A percentile compares a stretch with the other conserved stretches of the same genome.
Conservation (phyloP, 2,113 vertebrate genomes). For the Otis tarda region DNA sequence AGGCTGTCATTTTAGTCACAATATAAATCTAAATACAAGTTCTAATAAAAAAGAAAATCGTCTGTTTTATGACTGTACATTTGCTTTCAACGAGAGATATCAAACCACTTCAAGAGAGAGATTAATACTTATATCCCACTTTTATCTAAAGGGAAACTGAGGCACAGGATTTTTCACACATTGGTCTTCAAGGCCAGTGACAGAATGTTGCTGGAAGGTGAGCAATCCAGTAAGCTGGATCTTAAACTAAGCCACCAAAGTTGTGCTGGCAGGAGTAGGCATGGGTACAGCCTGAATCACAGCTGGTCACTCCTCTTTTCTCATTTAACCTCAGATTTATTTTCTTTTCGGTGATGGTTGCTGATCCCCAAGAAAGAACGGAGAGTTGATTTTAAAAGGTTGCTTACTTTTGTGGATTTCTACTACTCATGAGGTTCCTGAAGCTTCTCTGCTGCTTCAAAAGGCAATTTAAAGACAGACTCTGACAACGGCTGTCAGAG, state of each 20-base stretch:
- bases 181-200: fast-evolving
- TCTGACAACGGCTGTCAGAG: background rate
- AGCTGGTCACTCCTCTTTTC: background rate
- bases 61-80: background rate
- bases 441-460: background rate
- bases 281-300: background rate
- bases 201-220: fast-evolving
- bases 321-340: background rate
- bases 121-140: background rate
- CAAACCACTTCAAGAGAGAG: background rate
- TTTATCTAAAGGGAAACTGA: background rate
- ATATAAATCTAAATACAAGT: background rate
- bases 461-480: fast-evolving
- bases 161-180: fast-evolving
- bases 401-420: background rate
- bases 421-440: fast-evolving
- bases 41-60: background rate
- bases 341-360: background rate
- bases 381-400: background rate
- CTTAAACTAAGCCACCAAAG: background rate
- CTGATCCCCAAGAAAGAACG: background rate
- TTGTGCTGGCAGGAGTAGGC: background rate
- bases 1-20: background rate
- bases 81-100: fast-evolving
- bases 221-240: background rate